Conservation (phyloP, 2,888 invertebrate species). For the Macrophya annulata region DNA sequence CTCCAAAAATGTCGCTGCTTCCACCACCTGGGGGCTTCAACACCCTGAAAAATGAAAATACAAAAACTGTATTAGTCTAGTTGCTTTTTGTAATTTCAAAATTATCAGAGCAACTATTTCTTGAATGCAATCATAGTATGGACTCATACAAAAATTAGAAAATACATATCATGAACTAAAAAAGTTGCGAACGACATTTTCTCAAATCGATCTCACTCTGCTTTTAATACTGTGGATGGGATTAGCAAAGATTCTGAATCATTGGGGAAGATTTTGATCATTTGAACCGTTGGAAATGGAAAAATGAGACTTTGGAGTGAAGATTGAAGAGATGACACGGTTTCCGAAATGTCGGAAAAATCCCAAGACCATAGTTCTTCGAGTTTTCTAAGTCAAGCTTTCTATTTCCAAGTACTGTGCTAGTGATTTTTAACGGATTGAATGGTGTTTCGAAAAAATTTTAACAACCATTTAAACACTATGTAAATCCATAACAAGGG, state of each 20-base stretch:
- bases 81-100: background rate
- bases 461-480: slow-evolving; percentile 30
- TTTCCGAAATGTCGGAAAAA: background rate
- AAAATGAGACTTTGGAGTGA: background rate
- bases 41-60: slow-evolving; percentile 80
- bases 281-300: background rate
- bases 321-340: background rate
- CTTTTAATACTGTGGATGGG: no score
- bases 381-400: background rate
- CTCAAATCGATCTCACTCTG: background rate
- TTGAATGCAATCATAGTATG: background rate
- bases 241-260: background rate
- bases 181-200: background rate
- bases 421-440: background rate
- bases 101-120: background rate
- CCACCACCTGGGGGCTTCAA: slow-evolving; percentile 85
- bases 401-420: background rate
- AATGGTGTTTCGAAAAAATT: slow-evolving; percentile 58
- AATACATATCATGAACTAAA: background rate
- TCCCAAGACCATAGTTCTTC: background rate
- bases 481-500: slow-evolving; percentile 31
- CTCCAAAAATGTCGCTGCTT: slow-evolving; percentile 83
- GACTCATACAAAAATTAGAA: no score
- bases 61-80: slow-evolving; percentile 55
- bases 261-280: background rate